Evolutionary conservation across 2,888 invertebrate species (phyloP).

Genomic region (Caenorhabditis doughertyi): DNA sequence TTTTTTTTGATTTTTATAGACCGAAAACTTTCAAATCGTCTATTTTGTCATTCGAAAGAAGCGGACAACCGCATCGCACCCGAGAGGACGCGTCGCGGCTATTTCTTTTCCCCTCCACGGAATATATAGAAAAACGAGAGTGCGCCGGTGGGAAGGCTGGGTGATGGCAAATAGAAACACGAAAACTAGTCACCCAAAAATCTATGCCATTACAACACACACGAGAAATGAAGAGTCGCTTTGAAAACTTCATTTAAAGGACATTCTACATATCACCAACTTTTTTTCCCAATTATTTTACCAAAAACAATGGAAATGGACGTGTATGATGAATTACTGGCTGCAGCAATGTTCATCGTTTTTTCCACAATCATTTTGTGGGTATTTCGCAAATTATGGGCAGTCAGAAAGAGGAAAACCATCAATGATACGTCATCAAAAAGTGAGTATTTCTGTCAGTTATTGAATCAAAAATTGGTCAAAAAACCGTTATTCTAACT

Average conservation of each 20-base stretch:
- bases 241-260: conserved; percentile 42
- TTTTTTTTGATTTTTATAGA: neutral
- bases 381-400: conserved; percentile 65
- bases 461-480: neutral
- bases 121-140: conserved; percentile 48
- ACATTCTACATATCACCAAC: conserved; percentile 19
- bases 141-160: conserved; percentile 44
- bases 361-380: conserved; percentile 53
- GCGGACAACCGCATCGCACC: conserved; percentile 36
- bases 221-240: conserved; percentile 55
- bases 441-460: conserved; percentile 59
- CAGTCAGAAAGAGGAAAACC: conserved; percentile 65
- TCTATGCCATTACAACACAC: conserved; percentile 58
- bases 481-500: no score
- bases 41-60: conserved; percentile 32
- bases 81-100: conserved; percentile 48
- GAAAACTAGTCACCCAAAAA: conserved; percentile 65
- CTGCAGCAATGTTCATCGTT: conserved; percentile 52
- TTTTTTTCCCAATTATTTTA: neutral
- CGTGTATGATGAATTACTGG: conserved; percentile 62
- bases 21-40: neutral
- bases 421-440: conserved; percentile 68
- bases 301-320: conserved; percentile 60
- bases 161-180: conserved; percentile 66
- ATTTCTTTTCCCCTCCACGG: conserved; percentile 36